Base-by-base conservation (phyloP, 2,888 invertebrate genomes). In the Ariolimax columbianus region DNA sequence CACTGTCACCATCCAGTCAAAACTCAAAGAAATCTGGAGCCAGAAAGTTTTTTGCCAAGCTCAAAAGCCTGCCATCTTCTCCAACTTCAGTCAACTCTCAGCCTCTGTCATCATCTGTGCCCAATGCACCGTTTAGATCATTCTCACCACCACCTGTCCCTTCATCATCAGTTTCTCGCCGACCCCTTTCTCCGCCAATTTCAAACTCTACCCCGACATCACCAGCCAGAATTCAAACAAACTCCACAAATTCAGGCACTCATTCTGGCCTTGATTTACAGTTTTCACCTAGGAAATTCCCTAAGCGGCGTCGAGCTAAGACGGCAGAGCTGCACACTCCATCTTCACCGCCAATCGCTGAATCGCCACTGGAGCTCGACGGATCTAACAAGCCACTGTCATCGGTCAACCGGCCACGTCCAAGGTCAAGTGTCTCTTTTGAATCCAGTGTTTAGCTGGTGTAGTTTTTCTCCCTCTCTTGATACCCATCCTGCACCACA, bases 11-110 rank as follows among this genome's bases (percentile, higher is more conserved):
- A 38, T 55, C 81, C 38, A 77, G n/a, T 68, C 66, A 84, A 14
- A 86, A 88, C 80, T 87, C 88, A 6, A 91, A 91, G 86, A 90
- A 90, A 86, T 90, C 91, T 36, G 88, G 91, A 40, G 90, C 92
- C 30, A 88, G 90, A 80, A 91, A 91, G 86, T 88, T 92, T n/a
- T 91, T 92, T 86, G 90, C 91, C 33, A 90, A 90, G 75, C 88
- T 92, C 33, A 88, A 89, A 70, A 91, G 86, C 82, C 84, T 87
- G 70, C 87, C 90, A n/a, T 88, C 88, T n/a, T 88, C 88, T 66
- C 86, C 88, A 14, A 79, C 86, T 19, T 86, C 87, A 30, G 78
- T 79, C 14, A 82, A 17, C 38, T 78, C 68, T 79, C 86, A 63
- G 72, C 83, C 66, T 40, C 82, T 79, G 23, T 75, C 83, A 78